Base-by-base conservation (phyloP, 2,888 invertebrate species). In the Gisinianus flammeolus region DNA sequence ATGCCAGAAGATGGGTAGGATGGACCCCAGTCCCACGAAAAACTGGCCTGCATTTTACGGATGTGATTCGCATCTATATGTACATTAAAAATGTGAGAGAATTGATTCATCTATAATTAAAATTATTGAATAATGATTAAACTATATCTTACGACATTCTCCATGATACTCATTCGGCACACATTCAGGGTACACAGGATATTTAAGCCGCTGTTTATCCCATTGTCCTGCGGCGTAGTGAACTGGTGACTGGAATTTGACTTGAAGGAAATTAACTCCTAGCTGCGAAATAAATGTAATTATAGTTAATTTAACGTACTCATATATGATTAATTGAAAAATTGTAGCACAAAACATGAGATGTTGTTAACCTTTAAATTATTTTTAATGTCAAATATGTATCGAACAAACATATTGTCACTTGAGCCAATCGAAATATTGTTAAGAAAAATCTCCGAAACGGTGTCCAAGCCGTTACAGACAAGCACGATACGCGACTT, bases 1-100 rank as follows among this genome's bases (percentile, higher is more conserved):
- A 99, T 91, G 76, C 98, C 98, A 82, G 93, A 90, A 0, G 96
- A 95, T 0, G 97, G 95, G 82, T 97, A 94, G 0, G 97, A 94
- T 0, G 97, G 96, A 31, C 97, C 98, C 97, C 97, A 98, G 86
- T 97, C 97, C 95, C 98, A 98, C 52, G 93, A 90, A 86, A 96
- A 58, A 58, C 58, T 58, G 24, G 62, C 62, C 87, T 97, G 96
- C 94, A 95, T 94, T 88, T 96, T 96, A 74, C 96, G 89, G 56
- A 97, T 88, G 87, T 95, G 93, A 88, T 99, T 98, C 3, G 91
- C 93, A 86, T 97, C 10, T 10, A 44, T 44, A 44, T 44, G 16
- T 44, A 44, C 8, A 44, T 44, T 44, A 16, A 44, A 44, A 44
- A 12, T 56, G 19, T 56, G 4, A 56, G 22, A 4, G 4, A 19